Percentiles rank a stretch among this genome's conserved stretches.
Conservation (phyloP, 2,888 invertebrate genomes). For the Galerucella pusilla region DNA sequence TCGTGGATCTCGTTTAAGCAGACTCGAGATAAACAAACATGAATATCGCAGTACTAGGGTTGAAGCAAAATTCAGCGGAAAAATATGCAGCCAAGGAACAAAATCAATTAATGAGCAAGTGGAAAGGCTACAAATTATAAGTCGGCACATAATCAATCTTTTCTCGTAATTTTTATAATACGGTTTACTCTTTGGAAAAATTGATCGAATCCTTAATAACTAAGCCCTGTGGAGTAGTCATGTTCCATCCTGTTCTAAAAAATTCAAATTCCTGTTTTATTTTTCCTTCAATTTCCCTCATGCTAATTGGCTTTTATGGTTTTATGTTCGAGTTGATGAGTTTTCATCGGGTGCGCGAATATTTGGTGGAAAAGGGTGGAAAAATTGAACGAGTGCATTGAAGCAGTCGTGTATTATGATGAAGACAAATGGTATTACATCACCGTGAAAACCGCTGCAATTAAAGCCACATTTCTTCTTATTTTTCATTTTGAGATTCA, state of each 20-base stretch:
- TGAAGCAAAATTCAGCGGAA: too few relatives aligned
- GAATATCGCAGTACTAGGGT: too few relatives aligned
- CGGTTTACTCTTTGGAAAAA: neutral
- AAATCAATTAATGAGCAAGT: too few relatives aligned
- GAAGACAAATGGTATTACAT: slow-evolving; percentile 25
- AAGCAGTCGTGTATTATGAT: slow-evolving; percentile 19
- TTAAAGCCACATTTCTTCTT: neutral
- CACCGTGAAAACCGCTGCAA: slow-evolving; percentile 3
- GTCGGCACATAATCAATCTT: neutral
- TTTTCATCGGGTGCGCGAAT: slow-evolving; percentile 15
- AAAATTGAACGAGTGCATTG: slow-evolving; percentile 18
- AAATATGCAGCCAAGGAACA: too few relatives aligned
- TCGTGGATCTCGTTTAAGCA: too few relatives aligned
- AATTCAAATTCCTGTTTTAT: neutral
- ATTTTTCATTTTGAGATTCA: neutral
- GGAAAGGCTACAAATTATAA: too few relatives aligned
- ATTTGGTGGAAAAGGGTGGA: slow-evolving; percentile 17
- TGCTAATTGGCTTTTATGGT: slow-evolving; percentile 27
- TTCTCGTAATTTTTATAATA: neutral
- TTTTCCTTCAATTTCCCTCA: slow-evolving; percentile 15
- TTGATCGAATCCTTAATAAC: neutral
- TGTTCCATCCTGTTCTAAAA: neutral
- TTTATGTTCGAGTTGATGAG: slow-evolving; percentile 24
- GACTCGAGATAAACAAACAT: too few relatives aligned
- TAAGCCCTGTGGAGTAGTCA: neutral